A percentile compares a stretch with the other conserved stretches of the same genome.
Conservation (phyloP, 2,113 vertebrate genomes). For the Clarias macrocephalus region DNA sequence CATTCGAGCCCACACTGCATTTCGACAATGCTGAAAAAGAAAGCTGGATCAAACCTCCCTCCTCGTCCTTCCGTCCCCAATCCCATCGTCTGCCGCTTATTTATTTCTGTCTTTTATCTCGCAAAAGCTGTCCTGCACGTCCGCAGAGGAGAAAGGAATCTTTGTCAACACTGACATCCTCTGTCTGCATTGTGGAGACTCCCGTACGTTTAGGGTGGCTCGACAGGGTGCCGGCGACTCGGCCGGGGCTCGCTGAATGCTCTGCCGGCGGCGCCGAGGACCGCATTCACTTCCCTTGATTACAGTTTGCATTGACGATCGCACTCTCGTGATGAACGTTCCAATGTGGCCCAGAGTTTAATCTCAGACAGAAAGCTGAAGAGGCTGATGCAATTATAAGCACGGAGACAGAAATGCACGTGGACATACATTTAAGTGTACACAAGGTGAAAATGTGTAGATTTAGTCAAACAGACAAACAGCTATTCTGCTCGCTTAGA, state of each 20-base stretch:
- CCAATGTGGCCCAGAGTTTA: slow-evolving; percentile 54
- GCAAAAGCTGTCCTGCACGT: slow-evolving; percentile 29
- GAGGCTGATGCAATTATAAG: neutral
- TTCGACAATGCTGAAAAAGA: slow-evolving; percentile 14
- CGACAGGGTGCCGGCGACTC: slow-evolving; percentile 21
- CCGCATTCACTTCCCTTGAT: slow-evolving; percentile 67
- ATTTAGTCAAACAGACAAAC: neutral
- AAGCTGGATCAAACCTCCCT: slow-evolving; percentile 14
- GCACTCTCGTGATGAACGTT: slow-evolving; percentile 41
- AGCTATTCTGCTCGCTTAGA: neutral
- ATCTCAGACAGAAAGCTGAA: slow-evolving; percentile 60
- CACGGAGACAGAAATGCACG: neutral
- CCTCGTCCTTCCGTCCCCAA: neutral
- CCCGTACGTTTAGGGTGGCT: slow-evolving; percentile 3
- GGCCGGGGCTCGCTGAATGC: neutral
- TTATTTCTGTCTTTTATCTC: slow-evolving; percentile 47
- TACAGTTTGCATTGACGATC: slow-evolving; percentile 59
- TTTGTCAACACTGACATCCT: slow-evolving; percentile 31
- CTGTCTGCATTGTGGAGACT: slow-evolving; percentile 14
- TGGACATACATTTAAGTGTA: neutral
- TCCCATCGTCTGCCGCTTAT: slow-evolving; percentile 20
- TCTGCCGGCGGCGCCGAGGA: neutral
- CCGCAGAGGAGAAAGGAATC: slow-evolving; percentile 36
- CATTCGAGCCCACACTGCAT: slow-evolving; percentile 25
- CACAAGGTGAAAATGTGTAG: neutral